Conservation (phyloP, 2,888 invertebrate genomes). For the Pristionchus arcanus region DNA sequence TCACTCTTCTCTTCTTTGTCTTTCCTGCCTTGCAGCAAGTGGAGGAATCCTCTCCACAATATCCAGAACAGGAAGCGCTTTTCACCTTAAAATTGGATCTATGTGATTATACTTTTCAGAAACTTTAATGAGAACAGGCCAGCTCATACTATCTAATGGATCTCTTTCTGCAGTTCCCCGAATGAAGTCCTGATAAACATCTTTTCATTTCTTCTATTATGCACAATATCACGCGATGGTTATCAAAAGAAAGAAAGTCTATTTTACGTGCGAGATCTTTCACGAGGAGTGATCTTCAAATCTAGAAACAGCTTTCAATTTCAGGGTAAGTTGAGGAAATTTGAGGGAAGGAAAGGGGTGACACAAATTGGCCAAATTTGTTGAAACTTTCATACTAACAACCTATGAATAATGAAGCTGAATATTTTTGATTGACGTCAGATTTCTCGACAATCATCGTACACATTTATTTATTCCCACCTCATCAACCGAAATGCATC, state of each 20-base stretch:
- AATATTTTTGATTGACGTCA: not conserved
- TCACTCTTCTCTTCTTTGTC: constrained; percentile 70
- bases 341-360: not conserved
- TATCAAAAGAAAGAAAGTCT: not conserved
- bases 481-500: constrained; percentile 73
- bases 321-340: not conserved
- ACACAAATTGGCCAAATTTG: not conserved
- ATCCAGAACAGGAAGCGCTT: constrained; percentile 72
- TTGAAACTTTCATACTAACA: too few relatives aligned
- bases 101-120: too few relatives aligned
- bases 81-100: constrained; percentile 61
- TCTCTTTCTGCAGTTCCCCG: not conserved
- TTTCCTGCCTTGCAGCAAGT: constrained; percentile 72
- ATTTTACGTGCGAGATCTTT: not conserved
- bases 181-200: not conserved
- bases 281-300: not conserved
- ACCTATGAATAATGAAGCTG: not conserved
- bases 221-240: not conserved
- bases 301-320: not conserved
- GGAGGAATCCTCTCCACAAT: constrained; percentile 69
- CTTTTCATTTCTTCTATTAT: not conserved
- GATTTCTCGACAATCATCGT: not conserved
- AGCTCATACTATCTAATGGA: too few relatives aligned
- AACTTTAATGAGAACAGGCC: too few relatives aligned
- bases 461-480: not conserved